Base-by-base conservation (phyloP, 2,797 vertebrate species). In the Masticophis lateralis region DNA sequence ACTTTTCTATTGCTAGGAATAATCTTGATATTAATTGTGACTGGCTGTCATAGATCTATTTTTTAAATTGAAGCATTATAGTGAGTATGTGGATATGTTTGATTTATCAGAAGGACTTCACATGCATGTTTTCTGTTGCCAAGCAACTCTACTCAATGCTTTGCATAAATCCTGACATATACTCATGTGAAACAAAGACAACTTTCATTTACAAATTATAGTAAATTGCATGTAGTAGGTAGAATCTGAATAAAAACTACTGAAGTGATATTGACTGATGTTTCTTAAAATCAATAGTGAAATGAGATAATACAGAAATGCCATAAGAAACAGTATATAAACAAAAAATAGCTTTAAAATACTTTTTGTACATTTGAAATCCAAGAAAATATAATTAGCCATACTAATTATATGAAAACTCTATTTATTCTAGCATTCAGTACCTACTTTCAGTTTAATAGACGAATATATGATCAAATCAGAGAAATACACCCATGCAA, bases 101-200 rank as follows among this genome's bases (percentile, higher is more conserved):
- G 90, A 89, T 14, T 94, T 13, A 9, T 14, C 63, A 94, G 57
- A 61, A 94, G 60, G 93, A 94, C 9, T 83, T 93, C 79, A 89
- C 86, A 93, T 25, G 25, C 18, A 94, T 90, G 2, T 86, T 87
- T 94, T 96, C 90, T 88, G 92, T 95, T 97, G 91, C 92, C 94
- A 95, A 94, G 91, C 90, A 96, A 96, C 74, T 59, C 55, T 91
- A 61, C 53, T 89, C 92, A 94, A 93, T 88, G 94, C 90, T 95
- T 96, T 60, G 16, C 74, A 87, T 57, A 93, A 14, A 69, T 89
- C 94, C 93, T 94, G 66, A 93, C 92, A 89, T 94, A 94, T 91
- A 2, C 90, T 91, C 32, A 14, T 95, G 93, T 95, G 20, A 90
- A 25, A 28, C 60, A 92, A 3, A 86, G 14, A 83, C 88, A 61